Evolutionary conservation across 2,113 vertebrate genomes (phyloP).

Genomic region (Pluvialis apricaria): DNA sequence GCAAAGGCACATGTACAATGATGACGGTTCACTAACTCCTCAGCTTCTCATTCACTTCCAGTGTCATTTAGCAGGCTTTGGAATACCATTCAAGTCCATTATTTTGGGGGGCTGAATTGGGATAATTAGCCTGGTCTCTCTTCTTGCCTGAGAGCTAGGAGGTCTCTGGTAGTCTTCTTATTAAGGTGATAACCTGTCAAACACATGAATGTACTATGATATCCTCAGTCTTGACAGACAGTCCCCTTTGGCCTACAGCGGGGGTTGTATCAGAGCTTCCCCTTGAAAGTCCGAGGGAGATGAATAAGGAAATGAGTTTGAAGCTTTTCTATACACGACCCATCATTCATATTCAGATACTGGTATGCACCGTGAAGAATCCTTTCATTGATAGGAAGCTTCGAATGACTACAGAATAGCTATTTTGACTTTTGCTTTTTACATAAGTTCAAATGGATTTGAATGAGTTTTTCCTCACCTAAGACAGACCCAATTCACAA

Average conservation of each 20-base stretch:
- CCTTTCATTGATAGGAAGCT: background rate
- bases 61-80: background rate
- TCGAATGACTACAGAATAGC: background rate
- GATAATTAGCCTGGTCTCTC: background rate
- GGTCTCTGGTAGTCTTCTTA: background rate
- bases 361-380: background rate
- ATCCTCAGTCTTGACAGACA: background rate
- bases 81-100: background rate
- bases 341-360: background rate
- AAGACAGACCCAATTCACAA: background rate
- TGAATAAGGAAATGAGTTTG: background rate
- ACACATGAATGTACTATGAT: background rate
- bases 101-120: background rate
- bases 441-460: background rate
- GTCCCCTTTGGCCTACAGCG: background rate
- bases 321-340: background rate
- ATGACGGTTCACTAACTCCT: background rate
- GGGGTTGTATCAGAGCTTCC: background rate
- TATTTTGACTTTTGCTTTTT: background rate
- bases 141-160: background rate
- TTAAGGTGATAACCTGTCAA: conserved; percentile 22
- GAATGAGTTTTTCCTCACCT: background rate
- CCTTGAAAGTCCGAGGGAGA: background rate
- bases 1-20: background rate
- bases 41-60: background rate